Evolutionary conservation across 2,797 vertebrate species (phyloP), one percentile per base, ranked within the genome.

Genomic region (Periophthalmus magnuspinnatus): DNA sequence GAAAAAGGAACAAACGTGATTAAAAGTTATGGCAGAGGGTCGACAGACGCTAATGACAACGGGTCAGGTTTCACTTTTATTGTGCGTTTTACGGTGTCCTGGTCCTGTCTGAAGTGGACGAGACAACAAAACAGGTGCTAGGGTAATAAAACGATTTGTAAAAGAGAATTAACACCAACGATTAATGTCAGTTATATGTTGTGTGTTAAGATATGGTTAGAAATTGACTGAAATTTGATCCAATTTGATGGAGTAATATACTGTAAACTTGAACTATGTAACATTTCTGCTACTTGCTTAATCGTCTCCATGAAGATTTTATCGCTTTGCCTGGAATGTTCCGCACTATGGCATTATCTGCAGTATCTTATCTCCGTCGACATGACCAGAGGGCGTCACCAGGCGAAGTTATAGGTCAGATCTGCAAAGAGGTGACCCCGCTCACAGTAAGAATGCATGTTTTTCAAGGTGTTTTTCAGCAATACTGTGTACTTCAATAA

Each of bases 1-100:
- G 45, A 54, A 59, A n/a, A 68, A 48, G 16, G 38, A 76, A 48
- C n/a, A 24, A n/a, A 70, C 33, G 33, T 0, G 24, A 77, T 71
- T 33, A 36, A 58, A 57, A 55, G 60, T 34, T 60, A 41, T 21
- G 5, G 1, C 24, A 11, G 24, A 57, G 17, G 9, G 45, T 14
- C 60, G 5, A 57, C 5, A 66, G 47, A n/a, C 45, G 45, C 21
- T 47, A 24, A 63, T 63, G 61, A 63, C 47, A 28, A 16, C 6
- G 32, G 9, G 21, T 66, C 16, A n/a, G 19, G 48, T 66, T 66
- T 66, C 64, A 66, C 48, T 34, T 33, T 36, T 54, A 36, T 8
- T 54, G 11, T 33, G 6, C 5, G 33, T 66, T 55, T 54, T 19
- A 60, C 2, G 28, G 16, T n/a, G 19, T 5, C 58, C 17, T n/a